Percentiles rank a stretch among this genome's conserved stretches.
phyloP scores from a whole-genome alignment of 1,140 invertebrate genomes.

The Calosoma granatense region DNA sequence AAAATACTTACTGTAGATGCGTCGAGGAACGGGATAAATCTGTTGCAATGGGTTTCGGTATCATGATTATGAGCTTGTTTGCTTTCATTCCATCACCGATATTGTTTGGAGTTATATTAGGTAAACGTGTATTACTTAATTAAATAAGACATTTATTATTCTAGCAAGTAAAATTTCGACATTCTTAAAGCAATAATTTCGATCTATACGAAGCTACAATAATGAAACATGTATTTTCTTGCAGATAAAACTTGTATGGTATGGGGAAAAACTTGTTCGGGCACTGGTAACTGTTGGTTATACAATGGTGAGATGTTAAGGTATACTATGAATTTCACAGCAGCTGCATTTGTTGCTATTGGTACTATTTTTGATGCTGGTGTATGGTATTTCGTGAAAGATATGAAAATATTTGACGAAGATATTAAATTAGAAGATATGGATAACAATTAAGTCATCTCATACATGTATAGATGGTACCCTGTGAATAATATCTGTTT shows the following conservation, averaged over 20 bases:
- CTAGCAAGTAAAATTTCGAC: background rate
- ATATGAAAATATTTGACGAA: constrained; percentile 60
- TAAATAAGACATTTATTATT: constrained; percentile 5
- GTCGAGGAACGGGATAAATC: constrained; percentile 62
- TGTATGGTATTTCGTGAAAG: constrained; percentile 58
- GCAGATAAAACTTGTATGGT: constrained; percentile 55
- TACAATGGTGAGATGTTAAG: constrained; percentile 54
- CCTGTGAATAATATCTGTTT: no score
- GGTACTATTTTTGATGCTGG: constrained; percentile 53
- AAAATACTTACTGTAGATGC: constrained; percentile 37
- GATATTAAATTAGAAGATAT: constrained; percentile 43
- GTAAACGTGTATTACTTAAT: constrained; percentile 37
- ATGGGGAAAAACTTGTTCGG: constrained; percentile 63
- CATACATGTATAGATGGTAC: no score
- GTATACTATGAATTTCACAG: constrained; percentile 56
- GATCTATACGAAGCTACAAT: background rate
- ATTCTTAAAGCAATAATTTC: background rate
- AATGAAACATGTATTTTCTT: no score
- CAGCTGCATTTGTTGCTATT: constrained; percentile 50
- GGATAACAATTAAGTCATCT: no score
- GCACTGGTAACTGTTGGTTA: constrained; percentile 63
- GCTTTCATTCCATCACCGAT: constrained; percentile 64
- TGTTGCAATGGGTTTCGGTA: constrained; percentile 55
- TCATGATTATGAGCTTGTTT: constrained; percentile 55
- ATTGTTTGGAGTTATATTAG: constrained; percentile 59